Conservation (phyloP, 2,888 invertebrate genomes). For the Hemaris fuciformis region DNA sequence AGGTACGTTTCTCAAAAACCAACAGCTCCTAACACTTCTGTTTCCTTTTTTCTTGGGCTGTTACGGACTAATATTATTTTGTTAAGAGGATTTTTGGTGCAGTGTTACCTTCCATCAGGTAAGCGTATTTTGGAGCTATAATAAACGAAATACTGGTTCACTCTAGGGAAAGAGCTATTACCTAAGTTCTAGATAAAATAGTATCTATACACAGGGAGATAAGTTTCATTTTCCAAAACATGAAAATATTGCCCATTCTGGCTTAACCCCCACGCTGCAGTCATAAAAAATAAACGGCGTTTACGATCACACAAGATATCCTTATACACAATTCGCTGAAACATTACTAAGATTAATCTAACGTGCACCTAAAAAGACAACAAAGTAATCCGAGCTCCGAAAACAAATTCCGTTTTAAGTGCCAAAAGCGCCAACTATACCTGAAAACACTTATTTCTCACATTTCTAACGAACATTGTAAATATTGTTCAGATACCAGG, state of each 20-base stretch:
- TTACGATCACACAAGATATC: not conserved
- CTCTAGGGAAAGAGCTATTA: too few species aligned
- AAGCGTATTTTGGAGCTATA: too few species aligned
- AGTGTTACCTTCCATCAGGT: too few species aligned
- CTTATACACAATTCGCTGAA: not conserved
- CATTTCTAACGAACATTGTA: slow-evolving; percentile 8
- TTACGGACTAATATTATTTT: too few species aligned
- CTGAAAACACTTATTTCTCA: not conserved
- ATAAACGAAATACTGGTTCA: too few species aligned
- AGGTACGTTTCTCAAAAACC: too few species aligned
- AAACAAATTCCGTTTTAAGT: not conserved
- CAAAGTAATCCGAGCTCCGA: not conserved
- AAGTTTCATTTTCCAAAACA: too few species aligned
- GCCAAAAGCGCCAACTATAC: not conserved
- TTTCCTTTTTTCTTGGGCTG: too few species aligned
- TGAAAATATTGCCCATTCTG: not conserved
- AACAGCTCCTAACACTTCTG: too few species aligned
- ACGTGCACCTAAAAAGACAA: not conserved
- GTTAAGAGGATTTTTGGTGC: too few species aligned
- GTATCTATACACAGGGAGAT: too few species aligned
- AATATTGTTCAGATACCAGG: slow-evolving; percentile 18
- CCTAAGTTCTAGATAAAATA: too few species aligned
- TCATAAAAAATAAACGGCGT: not conserved
- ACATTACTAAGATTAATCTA: not conserved
- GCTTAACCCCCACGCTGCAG: slow-evolving; percentile 1